A percentile compares a stretch with the other conserved stretches of the same genome.
phyloP scores from a whole-genome alignment of 2,113 vertebrate species.

The Puffinus mauretanicus region DNA sequence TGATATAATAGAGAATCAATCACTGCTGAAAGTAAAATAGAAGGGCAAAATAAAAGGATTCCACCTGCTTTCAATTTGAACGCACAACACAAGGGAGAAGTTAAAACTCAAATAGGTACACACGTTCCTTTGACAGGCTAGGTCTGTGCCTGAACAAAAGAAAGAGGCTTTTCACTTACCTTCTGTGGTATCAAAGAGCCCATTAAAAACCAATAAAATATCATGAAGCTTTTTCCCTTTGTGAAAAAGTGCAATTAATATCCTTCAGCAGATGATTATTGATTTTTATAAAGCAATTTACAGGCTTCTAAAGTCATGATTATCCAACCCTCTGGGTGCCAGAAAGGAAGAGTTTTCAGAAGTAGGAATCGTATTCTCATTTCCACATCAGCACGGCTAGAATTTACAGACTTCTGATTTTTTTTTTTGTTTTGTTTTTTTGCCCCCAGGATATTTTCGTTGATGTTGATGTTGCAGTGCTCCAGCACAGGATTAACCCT shows the following conservation, averaged over 20 bases:
- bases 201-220: conserved; percentile 50
- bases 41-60: conserved; percentile 31
- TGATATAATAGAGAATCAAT: not conserved
- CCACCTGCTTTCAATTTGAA: not conserved
- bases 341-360: conserved; percentile 37
- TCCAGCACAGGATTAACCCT: conserved; percentile 74
- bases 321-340: conserved; percentile 23
- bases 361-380: not conserved
- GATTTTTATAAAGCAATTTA: conserved; percentile 59
- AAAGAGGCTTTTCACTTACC: conserved; percentile 31
- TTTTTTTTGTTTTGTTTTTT: not conserved
- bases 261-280: conserved; percentile 46
- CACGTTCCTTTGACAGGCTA: not conserved
- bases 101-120: conserved; percentile 41
- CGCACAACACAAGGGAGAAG: not conserved
- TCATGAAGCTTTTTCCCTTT: conserved; percentile 25
- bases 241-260: conserved; percentile 41
- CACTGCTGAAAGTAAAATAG: conserved; percentile 10
- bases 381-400: conserved; percentile 29
- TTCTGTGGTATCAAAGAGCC: conserved; percentile 42
- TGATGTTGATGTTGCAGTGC: conserved; percentile 55
- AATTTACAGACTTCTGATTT: conserved; percentile 33
- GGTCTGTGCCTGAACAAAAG: conserved; percentile 27
- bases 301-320: conserved; percentile 36
- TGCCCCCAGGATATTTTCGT: conserved; percentile 30